Evolutionary conservation across 2,113 vertebrate species (phyloP), one percentile per base, ranked within the genome.

Genomic region (Microtus ochrogaster): DNA sequence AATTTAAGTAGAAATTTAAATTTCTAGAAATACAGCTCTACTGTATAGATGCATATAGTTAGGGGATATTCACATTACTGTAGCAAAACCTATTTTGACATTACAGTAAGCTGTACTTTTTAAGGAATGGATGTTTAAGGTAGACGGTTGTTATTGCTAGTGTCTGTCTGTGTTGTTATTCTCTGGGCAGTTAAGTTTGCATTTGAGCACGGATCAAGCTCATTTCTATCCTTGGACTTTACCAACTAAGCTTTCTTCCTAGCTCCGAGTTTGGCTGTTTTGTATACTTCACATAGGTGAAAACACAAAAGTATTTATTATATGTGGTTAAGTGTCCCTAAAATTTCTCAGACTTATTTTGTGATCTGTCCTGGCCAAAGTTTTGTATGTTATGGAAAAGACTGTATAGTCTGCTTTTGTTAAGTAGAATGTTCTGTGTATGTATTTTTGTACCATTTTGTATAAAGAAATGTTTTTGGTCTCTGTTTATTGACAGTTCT

Each of bases 131-230:
- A 39, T 65, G 4, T 49, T 24, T 81, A 68, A 92, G 72, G 7
- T 52, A 22, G 47, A 16, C 73, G 41, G 28, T 73, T 47, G 28
- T 81, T 92, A 77, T 65, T 49, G 16, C 41, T 86, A 63, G 13
- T 86, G 39, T 94, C 89, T 94, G n/a, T 74, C 65, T 65, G 4
- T 55, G 4, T 91, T 91, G 3, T 91, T 91, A 82, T 44, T 77
- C 61, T 88, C 6, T 81, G 78, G 49, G 19, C 14, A 81, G 61
- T 30, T 91, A 88, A 58, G 22, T 44, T 24, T 92, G 39, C 36
- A 61, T 0, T 97, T 97, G 96, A 96, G 97, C 88, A 96, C 49
- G 98, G 78, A 96, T 97, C 96, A 97, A 74, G 93, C 92, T 97
- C 89, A 89, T 96, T 97, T 97, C 96, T 97, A 0, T 61, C 39